These are phyloP conservation scores for Phaenicophaeus curvirostris DNA, from an alignment of 2,797 vertebrate species.

Conservation along the genomic window DNA sequence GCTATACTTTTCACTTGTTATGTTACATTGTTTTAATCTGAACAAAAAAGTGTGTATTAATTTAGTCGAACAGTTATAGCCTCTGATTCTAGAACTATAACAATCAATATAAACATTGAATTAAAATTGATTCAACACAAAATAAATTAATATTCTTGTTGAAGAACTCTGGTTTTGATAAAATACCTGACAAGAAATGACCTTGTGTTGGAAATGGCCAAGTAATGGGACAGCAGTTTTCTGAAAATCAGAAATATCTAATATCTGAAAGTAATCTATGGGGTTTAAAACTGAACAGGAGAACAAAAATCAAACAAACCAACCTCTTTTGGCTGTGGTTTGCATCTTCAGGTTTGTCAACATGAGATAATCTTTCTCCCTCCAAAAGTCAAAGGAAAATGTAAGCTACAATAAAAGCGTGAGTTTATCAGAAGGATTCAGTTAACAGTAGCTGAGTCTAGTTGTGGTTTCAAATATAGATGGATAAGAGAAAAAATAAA, in stretches of 20 bases:
- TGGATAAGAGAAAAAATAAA: neutral
- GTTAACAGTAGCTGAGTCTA: neutral
- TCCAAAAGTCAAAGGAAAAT: neutral
- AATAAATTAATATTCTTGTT: conserved; percentile 1
- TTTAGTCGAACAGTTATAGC: conserved; percentile 26
- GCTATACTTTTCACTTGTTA: neutral
- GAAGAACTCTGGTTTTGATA: neutral
- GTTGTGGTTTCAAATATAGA: neutral
- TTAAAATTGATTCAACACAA: neutral
- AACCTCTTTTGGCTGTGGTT: neutral
- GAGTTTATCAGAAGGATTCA: too few species aligned
- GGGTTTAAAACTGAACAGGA: neutral
- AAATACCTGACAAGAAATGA: conserved; percentile 10
- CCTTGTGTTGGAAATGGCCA: neutral
- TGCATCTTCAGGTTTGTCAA: neutral
- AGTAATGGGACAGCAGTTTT: neutral
- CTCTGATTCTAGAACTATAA: conserved; percentile 28
- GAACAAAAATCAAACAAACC: neutral
- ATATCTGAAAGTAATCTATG: neutral
- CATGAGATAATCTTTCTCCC: neutral
- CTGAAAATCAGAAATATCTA: neutral
- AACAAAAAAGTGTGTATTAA: conserved; percentile 22
- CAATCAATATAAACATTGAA: conserved; percentile 18
- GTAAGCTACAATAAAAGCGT: too few species aligned
- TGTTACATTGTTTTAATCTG: neutral